Conservation (phyloP, 2,888 invertebrate genomes). For the Stegophylla sp. region DNA sequence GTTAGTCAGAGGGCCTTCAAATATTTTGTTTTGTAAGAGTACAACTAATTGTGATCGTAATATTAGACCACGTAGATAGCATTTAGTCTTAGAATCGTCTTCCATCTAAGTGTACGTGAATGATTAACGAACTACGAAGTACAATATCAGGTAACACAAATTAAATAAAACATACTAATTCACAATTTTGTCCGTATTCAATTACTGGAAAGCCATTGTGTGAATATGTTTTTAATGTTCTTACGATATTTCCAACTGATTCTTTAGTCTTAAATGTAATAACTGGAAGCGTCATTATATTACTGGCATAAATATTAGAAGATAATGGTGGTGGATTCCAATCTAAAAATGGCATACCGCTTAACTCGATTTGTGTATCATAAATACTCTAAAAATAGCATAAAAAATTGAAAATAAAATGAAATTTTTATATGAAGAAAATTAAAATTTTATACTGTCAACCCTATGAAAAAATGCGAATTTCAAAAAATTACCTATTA, state of each 20-base stretch:
- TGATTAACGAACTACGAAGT: slow-evolving; percentile 15
- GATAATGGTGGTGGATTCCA: slow-evolving; percentile 93
- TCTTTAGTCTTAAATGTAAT: slow-evolving; percentile 83
- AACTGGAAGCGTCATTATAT: slow-evolving; percentile 94
- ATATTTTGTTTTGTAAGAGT: slow-evolving; percentile 82
- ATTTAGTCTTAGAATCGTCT: slow-evolving; percentile 69
- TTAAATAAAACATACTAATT: too few relatives aligned
- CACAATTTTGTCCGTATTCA: slow-evolving; percentile 65
- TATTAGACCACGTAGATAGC: slow-evolving; percentile 86
- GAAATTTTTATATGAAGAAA: too few relatives aligned
- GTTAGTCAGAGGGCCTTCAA: slow-evolving; percentile 73
- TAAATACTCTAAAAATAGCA: slow-evolving; percentile 81
- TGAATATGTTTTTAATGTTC: slow-evolving; percentile 77
- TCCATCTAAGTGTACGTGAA: slow-evolving; percentile 2
- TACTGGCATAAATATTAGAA: slow-evolving; percentile 82
- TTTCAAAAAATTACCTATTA: too few relatives aligned
- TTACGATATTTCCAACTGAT: slow-evolving; percentile 85
- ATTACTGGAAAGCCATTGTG: slow-evolving; percentile 97
- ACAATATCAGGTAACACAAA: neutral
- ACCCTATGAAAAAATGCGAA: too few relatives aligned
- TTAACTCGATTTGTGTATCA: slow-evolving; percentile 91
- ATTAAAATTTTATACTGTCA: too few relatives aligned
- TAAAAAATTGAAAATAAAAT: neutral
- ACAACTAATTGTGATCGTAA: slow-evolving; percentile 91
- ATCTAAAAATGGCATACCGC: slow-evolving; percentile 79